These are phyloP conservation scores for Catharus fuscescens DNA, from an alignment of 2,113 vertebrate species.

Conservation along the genomic window DNA sequence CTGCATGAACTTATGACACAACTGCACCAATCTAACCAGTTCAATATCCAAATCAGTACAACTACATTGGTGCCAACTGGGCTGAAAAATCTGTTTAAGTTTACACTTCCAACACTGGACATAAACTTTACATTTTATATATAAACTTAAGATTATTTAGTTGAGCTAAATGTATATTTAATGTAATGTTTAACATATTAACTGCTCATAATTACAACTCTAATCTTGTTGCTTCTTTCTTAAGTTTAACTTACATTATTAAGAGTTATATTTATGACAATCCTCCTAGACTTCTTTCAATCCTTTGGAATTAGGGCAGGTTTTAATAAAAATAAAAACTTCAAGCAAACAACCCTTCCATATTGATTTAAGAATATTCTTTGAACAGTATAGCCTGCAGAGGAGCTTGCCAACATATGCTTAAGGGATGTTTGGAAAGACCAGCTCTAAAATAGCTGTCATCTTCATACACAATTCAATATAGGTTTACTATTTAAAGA, in stretches of 20 bases:
- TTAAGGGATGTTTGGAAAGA: neutral
- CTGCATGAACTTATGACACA: neutral
- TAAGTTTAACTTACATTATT: neutral
- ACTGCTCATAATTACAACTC: neutral
- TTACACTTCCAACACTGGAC: neutral
- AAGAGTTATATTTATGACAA: neutral
- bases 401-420: neutral
- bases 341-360: neutral
- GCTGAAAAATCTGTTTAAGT: neutral
- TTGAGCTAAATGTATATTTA: neutral
- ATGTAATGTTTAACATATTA: neutral
- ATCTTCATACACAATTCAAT: neutral
- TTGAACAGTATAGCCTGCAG: neutral
- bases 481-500: neutral
- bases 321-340: neutral
- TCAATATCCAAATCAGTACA: neutral
- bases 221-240: neutral
- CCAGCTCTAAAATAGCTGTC: slow-evolving; percentile 1
- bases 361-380: neutral
- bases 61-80: neutral
- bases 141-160: neutral
- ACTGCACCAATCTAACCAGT: neutral
- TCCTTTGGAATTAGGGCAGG: neutral
- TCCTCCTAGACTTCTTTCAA: neutral
- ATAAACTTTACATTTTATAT: neutral